Base-by-base conservation (phyloP, 2,888 invertebrate species). In the Lysandra bellargus region DNA sequence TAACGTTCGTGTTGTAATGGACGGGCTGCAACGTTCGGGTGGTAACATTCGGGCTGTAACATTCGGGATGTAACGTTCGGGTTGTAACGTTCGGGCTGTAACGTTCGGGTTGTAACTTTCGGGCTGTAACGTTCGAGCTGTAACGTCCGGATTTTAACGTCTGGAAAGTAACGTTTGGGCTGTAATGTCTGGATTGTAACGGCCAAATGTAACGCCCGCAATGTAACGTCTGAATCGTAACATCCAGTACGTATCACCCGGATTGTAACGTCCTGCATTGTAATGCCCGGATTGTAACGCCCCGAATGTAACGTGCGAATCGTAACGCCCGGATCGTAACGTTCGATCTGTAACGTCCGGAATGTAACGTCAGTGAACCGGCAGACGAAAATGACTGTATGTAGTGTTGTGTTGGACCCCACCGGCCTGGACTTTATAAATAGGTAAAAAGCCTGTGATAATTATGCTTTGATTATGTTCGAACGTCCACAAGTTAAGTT, bases 241-340 rank as follows among this genome's bases (percentile, higher is more conserved):
- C 40, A 6, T 6, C 40, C 40, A 7, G 93, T 93, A 92, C 85
- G 93, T 93, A 85, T 93, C 91, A 37, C 12, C 57, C 14, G 4
- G 14, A 53, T 14, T 4, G 30, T 23, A 30, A 64, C 30, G 30
- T 23, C 23, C 1, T 9, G 12, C 9, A 30, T 1, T 7, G 7
- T 23, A 61, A 61, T 30, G 64, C 30, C 4, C 30, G 64, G 1
- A 69, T 2, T 37, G 30, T 69, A 33, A 33, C 23, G 64, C 23
- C 9, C 33, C 4, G 12, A 12, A 69, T 53, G 14, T 53, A 69
- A 69, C 33, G 33, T 12, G 12, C 69, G 69, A 12, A 33, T 17
- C 3, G 60, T 60, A 23, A n/a, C 60, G 60, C 14, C 60, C 23
- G 4, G 53, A 12, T 12, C 14, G 60, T n/a, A 61, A 6, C n/a